Conservation (phyloP, 92 coral and sea anemone species). For the Isaurus tuberculatus region DNA sequence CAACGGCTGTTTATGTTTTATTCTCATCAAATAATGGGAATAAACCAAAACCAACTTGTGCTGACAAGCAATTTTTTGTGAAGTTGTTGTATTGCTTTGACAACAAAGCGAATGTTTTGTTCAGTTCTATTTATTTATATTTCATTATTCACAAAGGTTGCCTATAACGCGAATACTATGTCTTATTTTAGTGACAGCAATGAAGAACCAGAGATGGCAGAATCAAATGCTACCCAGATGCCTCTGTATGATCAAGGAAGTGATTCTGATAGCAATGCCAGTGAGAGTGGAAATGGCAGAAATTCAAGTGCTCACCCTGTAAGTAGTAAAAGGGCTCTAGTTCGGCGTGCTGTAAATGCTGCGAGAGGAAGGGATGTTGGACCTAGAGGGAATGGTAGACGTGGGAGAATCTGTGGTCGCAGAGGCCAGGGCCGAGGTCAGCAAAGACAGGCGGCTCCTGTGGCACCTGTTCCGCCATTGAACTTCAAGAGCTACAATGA, state of each 20-base stretch:
- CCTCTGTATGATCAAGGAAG: slow-evolving; percentile 28
- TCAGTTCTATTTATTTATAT: slow-evolving; percentile 18
- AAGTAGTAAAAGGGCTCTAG: slow-evolving; percentile 27
- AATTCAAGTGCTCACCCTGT: background rate
- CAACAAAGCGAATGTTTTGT: slow-evolving; percentile 8
- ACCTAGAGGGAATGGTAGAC: slow-evolving; percentile 31
- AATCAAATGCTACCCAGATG: slow-evolving; percentile 23
- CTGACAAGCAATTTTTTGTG: slow-evolving; percentile 24
- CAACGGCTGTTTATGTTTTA: slow-evolving; percentile 17
- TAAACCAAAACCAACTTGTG: slow-evolving; percentile 13
- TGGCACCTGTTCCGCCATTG: slow-evolving; percentile 21
- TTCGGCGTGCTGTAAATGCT: slow-evolving; percentile 35
- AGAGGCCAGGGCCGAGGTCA: slow-evolving; percentile 30
- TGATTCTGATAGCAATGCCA: slow-evolving; percentile 35
- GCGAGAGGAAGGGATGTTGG: slow-evolving; percentile 48
- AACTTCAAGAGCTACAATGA: slow-evolving; percentile 60
- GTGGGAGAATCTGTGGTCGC: slow-evolving; percentile 40
- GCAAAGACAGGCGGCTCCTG: slow-evolving; percentile 16
- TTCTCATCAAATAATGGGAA: slow-evolving; percentile 8
- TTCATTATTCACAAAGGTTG: slow-evolving; percentile 9
- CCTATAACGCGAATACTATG: slow-evolving; percentile 16
- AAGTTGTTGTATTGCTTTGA: slow-evolving; percentile 17
- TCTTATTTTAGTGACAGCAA: slow-evolving; percentile 14
- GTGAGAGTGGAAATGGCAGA: slow-evolving; percentile 36
- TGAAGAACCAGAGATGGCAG: slow-evolving; percentile 6